These are phyloP conservation scores for Polyodon spathula DNA, from an alignment of 2,113 vertebrate species.

Conservation along the genomic window DNA sequence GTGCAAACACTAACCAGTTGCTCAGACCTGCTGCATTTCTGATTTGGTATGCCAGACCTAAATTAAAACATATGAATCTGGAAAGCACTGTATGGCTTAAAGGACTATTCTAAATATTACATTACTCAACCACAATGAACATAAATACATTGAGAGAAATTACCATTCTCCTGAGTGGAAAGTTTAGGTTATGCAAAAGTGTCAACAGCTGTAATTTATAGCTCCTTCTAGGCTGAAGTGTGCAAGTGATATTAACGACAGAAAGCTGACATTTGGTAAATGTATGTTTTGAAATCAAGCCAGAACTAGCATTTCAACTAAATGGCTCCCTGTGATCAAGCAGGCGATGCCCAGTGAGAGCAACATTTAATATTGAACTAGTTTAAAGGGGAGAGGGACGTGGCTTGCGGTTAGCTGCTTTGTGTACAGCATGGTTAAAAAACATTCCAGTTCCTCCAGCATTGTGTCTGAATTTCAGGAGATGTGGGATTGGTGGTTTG, in stretches of 20 bases:
- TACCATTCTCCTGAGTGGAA: slow-evolving; percentile 48
- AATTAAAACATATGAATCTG: background rate
- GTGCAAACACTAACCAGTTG: background rate
- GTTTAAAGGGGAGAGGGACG: background rate
- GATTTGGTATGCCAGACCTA: background rate
- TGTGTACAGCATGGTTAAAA: no score
- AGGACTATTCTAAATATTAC: slow-evolving; percentile 49
- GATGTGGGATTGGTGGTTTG: no score
- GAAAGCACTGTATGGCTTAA: slow-evolving; percentile 39
- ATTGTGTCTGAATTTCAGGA: no score
- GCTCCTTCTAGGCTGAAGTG: slow-evolving; percentile 34
- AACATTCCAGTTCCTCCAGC: no score
- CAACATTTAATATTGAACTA: slow-evolving; percentile 2
- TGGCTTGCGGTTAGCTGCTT: no score
- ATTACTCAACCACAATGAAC: slow-evolving; percentile 42
- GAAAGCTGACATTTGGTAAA: slow-evolving; percentile 34
- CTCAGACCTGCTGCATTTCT: slow-evolving; percentile 2
- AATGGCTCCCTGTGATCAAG: slow-evolving; percentile 6
- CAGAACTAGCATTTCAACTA: slow-evolving; percentile 30
- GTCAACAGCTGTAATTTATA: slow-evolving; percentile 54
- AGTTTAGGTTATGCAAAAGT: slow-evolving; percentile 53
- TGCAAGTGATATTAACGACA: slow-evolving; percentile 43
- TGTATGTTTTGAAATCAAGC: slow-evolving; percentile 52
- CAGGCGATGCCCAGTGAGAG: slow-evolving; percentile 8
- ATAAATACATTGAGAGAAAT: slow-evolving; percentile 48